A percentile compares a stretch with the other conserved stretches of the same genome.
Conservation (phyloP, 2,113 vertebrate species). For the Nansenia antarctica region DNA sequence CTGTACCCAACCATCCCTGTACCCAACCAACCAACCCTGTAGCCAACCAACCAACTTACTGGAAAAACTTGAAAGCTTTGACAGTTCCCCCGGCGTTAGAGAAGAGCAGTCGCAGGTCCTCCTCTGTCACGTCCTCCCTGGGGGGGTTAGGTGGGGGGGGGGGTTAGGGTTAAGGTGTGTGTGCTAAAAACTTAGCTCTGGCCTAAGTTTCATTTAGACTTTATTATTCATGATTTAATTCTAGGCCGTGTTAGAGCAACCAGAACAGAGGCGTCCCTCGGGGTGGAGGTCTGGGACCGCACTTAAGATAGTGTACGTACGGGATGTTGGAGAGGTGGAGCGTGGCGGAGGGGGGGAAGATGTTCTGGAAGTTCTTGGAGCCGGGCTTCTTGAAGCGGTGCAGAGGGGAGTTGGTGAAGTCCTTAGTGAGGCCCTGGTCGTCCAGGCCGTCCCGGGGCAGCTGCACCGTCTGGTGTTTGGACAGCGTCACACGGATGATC, state of each 20-base stretch:
- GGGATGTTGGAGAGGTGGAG: slow-evolving; percentile 97
- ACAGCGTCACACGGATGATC: slow-evolving; percentile 96
- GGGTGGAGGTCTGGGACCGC: too few relatives aligned
- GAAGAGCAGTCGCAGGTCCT: slow-evolving; percentile 93
- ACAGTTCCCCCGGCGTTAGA: slow-evolving; percentile 94
- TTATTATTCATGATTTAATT: too few relatives aligned
- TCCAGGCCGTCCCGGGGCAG: slow-evolving; percentile 96
- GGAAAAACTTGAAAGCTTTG: slow-evolving; percentile 99
- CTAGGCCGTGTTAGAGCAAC: too few relatives aligned
- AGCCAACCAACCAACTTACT: too few relatives aligned
- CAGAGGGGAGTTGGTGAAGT: slow-evolving; percentile 95
- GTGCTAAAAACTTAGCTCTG: background rate
- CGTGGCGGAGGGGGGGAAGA: slow-evolving; percentile 96
- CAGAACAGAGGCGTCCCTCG: too few relatives aligned
- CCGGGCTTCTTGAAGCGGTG: slow-evolving; percentile 99
- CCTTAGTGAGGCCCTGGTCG: slow-evolving; percentile 96
- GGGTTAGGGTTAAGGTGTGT: slow-evolving; percentile 42
- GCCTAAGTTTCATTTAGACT: background rate
- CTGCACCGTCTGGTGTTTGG: slow-evolving; percentile 96
- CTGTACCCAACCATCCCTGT: too few relatives aligned
- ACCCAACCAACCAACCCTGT: too few relatives aligned
- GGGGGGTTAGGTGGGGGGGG: too few relatives aligned
- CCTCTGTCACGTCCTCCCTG: slow-evolving; percentile 92
- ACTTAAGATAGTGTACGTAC: too few relatives aligned
- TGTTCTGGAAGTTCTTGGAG: slow-evolving; percentile 98